Percentiles rank a stretch among this genome's conserved stretches.
phyloP scores from a whole-genome alignment of 2,797 vertebrate species.

The Periophthalmus magnuspinnatus region DNA sequence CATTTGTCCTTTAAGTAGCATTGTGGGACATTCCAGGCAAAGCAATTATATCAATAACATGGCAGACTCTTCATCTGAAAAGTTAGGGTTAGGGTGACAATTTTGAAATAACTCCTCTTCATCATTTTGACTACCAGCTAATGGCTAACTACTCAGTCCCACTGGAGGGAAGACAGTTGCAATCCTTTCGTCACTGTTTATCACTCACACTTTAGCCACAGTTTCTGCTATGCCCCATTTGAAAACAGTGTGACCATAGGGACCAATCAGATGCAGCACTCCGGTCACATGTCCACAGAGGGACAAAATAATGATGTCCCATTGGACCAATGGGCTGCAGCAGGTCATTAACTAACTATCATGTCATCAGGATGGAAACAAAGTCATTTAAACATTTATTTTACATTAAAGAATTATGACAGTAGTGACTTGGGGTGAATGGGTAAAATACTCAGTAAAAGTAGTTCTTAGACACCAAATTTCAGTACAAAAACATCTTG shows the following conservation, averaged over 20 bases:
- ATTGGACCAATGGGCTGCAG: background rate
- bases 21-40: background rate
- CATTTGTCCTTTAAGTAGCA: too few relatives aligned
- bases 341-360: constrained; percentile 5
- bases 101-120: too few relatives aligned
- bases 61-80: too few relatives aligned
- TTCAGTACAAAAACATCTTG: too few relatives aligned
- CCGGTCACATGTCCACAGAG: constrained; percentile 5
- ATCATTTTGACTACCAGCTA: too few relatives aligned
- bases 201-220: background rate
- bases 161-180: background rate
- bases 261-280: background rate
- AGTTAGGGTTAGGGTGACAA: too few relatives aligned
- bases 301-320: constrained; percentile 2
- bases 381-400: background rate
- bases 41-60: background rate
- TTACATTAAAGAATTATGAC: background rate
- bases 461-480: too few relatives aligned
- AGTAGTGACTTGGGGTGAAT: background rate
- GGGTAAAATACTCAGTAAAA: too few relatives aligned
- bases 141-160: background rate
- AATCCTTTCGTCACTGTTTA: background rate
- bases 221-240: background rate
- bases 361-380: background rate
- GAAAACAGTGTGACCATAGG: background rate